A percentile compares a stretch with the other conserved stretches of the same genome.
phyloP scores from a whole-genome alignment of 53 echinoderm and acorn worm species.

The Echinometra lucunter region DNA sequence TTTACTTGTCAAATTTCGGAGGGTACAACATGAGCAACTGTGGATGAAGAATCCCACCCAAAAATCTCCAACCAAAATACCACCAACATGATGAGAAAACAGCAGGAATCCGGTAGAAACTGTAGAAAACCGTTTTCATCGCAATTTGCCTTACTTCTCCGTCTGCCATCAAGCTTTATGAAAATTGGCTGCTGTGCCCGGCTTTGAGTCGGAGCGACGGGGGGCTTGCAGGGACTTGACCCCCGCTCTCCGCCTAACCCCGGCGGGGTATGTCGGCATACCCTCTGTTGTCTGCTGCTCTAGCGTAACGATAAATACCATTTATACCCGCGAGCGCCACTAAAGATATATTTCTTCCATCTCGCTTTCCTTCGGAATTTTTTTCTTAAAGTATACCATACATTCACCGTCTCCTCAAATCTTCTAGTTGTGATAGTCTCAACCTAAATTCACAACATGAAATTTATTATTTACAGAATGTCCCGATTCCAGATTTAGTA shows the following conservation, averaged over 20 bases:
- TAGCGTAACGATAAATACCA: conserved; percentile 79
- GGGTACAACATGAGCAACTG: not conserved
- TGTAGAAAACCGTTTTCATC: conserved; percentile 67
- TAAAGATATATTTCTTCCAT: conserved; percentile 60
- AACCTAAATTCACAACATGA: not conserved
- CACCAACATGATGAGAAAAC: conserved; percentile 54
- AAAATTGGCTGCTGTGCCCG: conserved; percentile 12
- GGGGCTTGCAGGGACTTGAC: conserved; percentile 59
- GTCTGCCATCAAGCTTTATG: not conserved
- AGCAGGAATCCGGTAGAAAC: conserved; percentile 55
- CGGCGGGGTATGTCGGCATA: conserved; percentile 76
- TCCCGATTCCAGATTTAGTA: not conserved
- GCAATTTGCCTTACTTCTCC: conserved; percentile 54
- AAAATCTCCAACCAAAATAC: conserved; percentile 19
- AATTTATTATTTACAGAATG: not conserved
- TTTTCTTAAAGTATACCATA: not conserved
- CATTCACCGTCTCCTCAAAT: conserved; percentile 17
- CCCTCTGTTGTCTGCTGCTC: conserved; percentile 78
- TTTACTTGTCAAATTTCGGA: conserved; percentile 14
- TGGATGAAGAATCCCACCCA: conserved; percentile 43
- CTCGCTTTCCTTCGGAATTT: conserved; percentile 6
- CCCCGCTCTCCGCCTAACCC: conserved; percentile 65
- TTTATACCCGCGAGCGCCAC: conserved; percentile 52
- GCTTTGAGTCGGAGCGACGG: not conserved
- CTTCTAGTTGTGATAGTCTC: not conserved